phyloP scores from a whole-genome alignment of 2,113 vertebrate genomes.

The Balaeniceps rex region DNA sequence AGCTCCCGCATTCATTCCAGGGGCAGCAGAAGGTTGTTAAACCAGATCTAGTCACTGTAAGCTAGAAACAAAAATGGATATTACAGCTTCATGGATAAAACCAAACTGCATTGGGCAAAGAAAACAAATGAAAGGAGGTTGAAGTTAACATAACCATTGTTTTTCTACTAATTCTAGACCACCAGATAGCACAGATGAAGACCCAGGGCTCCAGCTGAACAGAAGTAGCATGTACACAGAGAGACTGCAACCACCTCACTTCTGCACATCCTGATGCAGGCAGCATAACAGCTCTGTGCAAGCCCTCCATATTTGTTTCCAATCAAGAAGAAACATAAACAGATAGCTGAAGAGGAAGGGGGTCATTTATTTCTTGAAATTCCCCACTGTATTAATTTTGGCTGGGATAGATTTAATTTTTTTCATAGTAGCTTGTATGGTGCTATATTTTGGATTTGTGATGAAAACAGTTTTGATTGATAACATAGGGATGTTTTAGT shows the following conservation, averaged over 20 bases:
- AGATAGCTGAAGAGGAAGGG: neutral
- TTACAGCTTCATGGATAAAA: neutral
- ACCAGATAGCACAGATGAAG: neutral
- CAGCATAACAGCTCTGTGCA: neutral
- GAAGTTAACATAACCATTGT: neutral
- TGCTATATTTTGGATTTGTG: neutral
- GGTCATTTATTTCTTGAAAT: neutral
- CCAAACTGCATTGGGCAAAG: neutral
- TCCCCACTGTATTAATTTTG: neutral
- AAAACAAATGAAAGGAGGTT: neutral
- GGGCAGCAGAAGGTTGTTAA: neutral
- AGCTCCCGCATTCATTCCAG: neutral
- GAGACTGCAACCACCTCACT: neutral
- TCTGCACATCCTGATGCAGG: neutral
- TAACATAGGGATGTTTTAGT: neutral
- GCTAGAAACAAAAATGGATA: neutral
- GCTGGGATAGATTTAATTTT: neutral
- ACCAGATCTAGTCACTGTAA: neutral
- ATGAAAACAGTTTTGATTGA: neutral
- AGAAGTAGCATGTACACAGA: neutral
- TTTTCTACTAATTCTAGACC: neutral
- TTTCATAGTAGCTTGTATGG: neutral
- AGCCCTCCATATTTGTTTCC: neutral
- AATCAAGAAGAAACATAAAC: neutral
- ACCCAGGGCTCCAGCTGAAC: neutral